Evolutionary conservation across 2,113 vertebrate genomes (phyloP).

Genomic region (Eleginops maclovinus): DNA sequence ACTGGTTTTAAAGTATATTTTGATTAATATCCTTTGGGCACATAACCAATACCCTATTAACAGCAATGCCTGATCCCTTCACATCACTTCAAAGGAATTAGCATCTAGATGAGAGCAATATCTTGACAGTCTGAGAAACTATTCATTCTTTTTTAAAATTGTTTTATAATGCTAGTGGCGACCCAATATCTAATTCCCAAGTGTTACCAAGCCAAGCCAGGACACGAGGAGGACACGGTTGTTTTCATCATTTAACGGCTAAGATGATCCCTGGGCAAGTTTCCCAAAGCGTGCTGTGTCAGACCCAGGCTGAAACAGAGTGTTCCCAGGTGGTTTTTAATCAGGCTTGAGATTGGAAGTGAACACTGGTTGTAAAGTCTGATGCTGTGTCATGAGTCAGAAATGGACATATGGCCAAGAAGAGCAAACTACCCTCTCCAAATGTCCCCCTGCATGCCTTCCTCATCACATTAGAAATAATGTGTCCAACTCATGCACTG

Average conservation of each 20-base stretch:
- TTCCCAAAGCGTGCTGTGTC: constrained; percentile 46
- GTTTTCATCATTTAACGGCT: constrained; percentile 37
- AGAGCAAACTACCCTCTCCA: constrained; percentile 5
- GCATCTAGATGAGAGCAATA: too few species aligned
- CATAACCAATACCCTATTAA: too few species aligned
- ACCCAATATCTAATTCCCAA: not conserved
- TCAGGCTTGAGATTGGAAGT: constrained; percentile 59
- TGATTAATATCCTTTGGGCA: not conserved
- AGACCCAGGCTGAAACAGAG: constrained; percentile 41
- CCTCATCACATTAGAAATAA: constrained; percentile 12
- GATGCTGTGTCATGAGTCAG: constrained; percentile 71
- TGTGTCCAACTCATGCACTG: constrained; percentile 80
- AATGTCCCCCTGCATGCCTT: not conserved
- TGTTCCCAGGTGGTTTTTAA: constrained; percentile 72
- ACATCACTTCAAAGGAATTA: too few species aligned
- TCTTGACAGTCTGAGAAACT: too few species aligned
- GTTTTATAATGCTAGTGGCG: not conserved
- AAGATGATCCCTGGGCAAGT: constrained; percentile 47
- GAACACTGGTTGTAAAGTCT: constrained; percentile 47
- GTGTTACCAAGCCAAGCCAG: not conserved
- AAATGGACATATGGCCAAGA: constrained; percentile 80
- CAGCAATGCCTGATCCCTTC: too few species aligned
- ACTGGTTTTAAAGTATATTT: not conserved
- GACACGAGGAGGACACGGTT: not conserved
- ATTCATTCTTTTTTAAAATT: too few species aligned